A percentile compares a stretch with the other conserved stretches of the same genome.
Conservation (phyloP, 2,888 invertebrate genomes). For the Cataglyphis albicans region DNA sequence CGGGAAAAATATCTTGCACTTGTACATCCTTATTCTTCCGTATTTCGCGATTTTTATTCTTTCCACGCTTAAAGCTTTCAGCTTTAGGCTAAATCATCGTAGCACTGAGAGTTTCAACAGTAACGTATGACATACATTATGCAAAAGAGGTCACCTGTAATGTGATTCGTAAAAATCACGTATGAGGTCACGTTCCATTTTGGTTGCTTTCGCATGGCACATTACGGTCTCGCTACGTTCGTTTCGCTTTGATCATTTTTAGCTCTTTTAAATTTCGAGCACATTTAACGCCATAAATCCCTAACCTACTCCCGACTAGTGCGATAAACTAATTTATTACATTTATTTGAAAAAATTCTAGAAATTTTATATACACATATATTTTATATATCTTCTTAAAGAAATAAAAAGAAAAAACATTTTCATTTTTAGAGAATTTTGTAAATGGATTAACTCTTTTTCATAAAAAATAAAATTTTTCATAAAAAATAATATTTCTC, state of each 20-base stretch:
- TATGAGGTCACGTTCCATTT: conserved; percentile 48
- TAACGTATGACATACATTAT: conserved; percentile 54
- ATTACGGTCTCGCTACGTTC: conserved; percentile 8
- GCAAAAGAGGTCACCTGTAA: conserved; percentile 50
- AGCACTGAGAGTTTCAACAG: conserved; percentile 28
- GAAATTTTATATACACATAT: conserved; percentile 12
- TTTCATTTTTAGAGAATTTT: neutral
- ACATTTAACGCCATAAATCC: conserved; percentile 37
- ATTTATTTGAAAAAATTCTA: neutral
- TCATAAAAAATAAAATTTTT: neutral
- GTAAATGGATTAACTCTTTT: neutral
- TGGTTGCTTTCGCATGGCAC: conserved; percentile 28
- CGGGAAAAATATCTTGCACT: conserved; percentile 34
- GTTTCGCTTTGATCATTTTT: conserved; percentile 37
- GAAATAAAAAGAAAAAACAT: neutral
- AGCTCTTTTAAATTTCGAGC: conserved; percentile 22
- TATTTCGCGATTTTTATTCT: conserved; percentile 49
- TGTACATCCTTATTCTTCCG: conserved; percentile 23
- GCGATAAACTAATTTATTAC: conserved; percentile 19
- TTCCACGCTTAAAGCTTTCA: conserved; percentile 50
- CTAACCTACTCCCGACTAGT: neutral
- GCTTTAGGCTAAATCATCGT: conserved; percentile 11
- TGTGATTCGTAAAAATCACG: conserved; percentile 49
- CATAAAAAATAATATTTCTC: neutral
- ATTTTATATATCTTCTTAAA: neutral